Evolutionary conservation across 2,797 vertebrate genomes (phyloP).

Genomic region (Cossypha niveicapilla): DNA sequence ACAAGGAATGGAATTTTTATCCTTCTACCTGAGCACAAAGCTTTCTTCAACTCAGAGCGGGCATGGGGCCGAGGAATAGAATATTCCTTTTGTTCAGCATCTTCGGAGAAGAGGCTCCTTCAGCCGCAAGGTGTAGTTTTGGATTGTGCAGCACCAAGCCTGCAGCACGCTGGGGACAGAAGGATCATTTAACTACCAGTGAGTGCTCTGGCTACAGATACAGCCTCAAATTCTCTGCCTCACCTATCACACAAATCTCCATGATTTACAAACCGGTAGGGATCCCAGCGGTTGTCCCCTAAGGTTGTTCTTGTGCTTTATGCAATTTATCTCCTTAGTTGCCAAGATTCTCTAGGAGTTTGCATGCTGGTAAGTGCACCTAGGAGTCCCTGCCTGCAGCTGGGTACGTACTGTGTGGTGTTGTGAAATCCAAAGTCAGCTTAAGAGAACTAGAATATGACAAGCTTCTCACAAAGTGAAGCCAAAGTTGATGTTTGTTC

Average conservation of each 20-base stretch:
- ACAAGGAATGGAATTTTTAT: neutral
- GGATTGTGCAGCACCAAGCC: no score
- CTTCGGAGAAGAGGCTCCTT: neutral
- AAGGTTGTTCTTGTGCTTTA: neutral
- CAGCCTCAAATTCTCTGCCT: neutral
- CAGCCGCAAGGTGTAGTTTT: neutral
- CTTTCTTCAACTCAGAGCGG: neutral
- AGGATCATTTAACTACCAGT: neutral
- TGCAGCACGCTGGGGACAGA: neutral
- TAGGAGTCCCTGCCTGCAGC: neutral
- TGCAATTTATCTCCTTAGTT: rapidly evolving
- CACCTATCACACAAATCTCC: neutral
- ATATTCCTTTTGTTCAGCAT: rapidly evolving
- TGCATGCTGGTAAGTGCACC: neutral
- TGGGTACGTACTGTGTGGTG: rapidly evolving
- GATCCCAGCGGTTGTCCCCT: neutral
- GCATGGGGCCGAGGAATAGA: neutral
- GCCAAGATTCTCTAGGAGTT: neutral
- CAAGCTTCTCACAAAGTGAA: neutral
- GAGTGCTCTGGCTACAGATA: neutral
- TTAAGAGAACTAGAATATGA: neutral
- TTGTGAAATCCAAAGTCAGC: neutral
- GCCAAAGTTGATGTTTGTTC: neutral
- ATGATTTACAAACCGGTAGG: neutral
- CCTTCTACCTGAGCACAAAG: neutral